Evolutionary conservation across 2,888 invertebrate species (phyloP).

Genomic region (Syrphus vitripennis): DNA sequence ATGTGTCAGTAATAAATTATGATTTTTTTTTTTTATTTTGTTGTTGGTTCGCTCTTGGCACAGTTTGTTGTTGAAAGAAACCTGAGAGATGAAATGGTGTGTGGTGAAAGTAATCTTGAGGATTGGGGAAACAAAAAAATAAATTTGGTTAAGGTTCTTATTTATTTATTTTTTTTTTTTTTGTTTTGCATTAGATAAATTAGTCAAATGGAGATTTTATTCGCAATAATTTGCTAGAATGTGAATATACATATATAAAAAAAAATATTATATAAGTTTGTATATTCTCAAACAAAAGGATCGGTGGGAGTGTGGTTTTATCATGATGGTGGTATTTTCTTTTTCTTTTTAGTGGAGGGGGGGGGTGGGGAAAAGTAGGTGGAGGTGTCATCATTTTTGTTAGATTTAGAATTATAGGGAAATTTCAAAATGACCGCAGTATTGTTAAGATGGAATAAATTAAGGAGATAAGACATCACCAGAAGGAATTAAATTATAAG

Average conservation of each 20-base stretch:
- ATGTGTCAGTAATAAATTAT: constrained; percentile 51
- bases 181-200: constrained; percentile 16
- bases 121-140: not conserved
- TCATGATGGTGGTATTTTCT: not conserved
- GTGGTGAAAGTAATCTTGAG: constrained; percentile 10
- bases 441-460: constrained; percentile 5
- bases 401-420: not conserved
- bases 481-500: constrained; percentile 22
- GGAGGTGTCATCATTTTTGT: not conserved
- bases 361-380: not conserved
- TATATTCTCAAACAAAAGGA: constrained; percentile 1
- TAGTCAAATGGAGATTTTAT: constrained; percentile 22
- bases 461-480: not conserved
- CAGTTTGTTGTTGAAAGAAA: not conserved
- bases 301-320: not conserved
- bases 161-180: not conserved
- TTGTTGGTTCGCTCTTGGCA: not conserved
- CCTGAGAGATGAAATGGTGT: constrained; percentile 14
- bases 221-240: constrained; percentile 6
- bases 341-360: not conserved
- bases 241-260: not conserved
- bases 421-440: not conserved
- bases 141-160: constrained; percentile 14
- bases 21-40: not conserved
- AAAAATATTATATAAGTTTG: not conserved